phyloP scores from a whole-genome alignment of 64 coral and sea anemone species.

The Cladopsammia gracilis region DNA sequence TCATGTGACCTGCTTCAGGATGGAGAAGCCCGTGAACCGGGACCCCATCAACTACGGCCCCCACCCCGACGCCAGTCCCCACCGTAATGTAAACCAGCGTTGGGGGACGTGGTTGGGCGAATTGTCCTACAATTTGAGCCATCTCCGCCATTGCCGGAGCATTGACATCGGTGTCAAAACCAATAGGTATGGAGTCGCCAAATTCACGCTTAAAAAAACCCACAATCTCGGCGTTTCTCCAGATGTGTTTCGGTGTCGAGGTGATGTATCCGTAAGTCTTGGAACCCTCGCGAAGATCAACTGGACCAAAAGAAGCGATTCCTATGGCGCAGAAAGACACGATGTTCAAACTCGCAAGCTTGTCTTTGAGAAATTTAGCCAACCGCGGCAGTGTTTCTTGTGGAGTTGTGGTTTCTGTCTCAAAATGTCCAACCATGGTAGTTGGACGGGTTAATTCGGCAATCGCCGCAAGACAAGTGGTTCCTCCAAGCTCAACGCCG shows the following conservation, averaged over 20 bases:
- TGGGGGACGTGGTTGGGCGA: not conserved
- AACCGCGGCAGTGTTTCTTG: slow-evolving; percentile 62
- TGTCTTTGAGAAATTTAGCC: slow-evolving; percentile 60
- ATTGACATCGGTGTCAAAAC: slow-evolving; percentile 93
- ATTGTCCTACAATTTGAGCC: not conserved
- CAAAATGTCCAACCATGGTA: slow-evolving; percentile 69
- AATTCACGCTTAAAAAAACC: slow-evolving; percentile 73
- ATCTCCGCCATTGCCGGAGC: slow-evolving; percentile 89
- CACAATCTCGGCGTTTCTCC: slow-evolving; percentile 74
- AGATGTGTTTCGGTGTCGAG: slow-evolving; percentile 79
- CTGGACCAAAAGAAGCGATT: slow-evolving; percentile 95
- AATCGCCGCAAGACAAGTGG: slow-evolving; percentile 84
- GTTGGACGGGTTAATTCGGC: slow-evolving; percentile 62
- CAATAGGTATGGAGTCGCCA: slow-evolving; percentile 54
- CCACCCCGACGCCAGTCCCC: slow-evolving; percentile 91
- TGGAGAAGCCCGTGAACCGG: slow-evolving; percentile 93
- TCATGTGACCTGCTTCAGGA: slow-evolving; percentile 92
- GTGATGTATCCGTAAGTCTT: slow-evolving; percentile 90
- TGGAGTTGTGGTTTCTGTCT: slow-evolving; percentile 56
- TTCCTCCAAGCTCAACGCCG: slow-evolving; percentile 93
- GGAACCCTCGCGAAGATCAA: slow-evolving; percentile 80
- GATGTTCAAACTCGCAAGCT: slow-evolving; percentile 40
- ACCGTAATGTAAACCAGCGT: slow-evolving; percentile 90
- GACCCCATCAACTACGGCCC: slow-evolving; percentile 59
- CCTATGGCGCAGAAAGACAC: slow-evolving; percentile 62